Percentiles rank a stretch among this genome's conserved stretches.
Evolutionary conservation across 2,113 vertebrate genomes (phyloP).

Genomic region (Campylomormyrus numenius): DNA sequence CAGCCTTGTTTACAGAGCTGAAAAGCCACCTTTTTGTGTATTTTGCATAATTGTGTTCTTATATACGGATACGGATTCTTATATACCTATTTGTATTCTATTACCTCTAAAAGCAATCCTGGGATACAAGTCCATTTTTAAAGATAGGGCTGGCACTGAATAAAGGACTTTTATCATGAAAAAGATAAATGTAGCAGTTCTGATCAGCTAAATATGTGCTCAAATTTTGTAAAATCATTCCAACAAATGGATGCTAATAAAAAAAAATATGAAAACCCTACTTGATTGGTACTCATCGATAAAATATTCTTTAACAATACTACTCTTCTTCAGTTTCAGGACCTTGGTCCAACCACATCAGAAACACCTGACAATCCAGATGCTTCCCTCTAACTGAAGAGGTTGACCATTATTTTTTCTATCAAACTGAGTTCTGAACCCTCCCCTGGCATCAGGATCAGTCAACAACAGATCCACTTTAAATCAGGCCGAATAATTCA

Average conservation of each 20-base stretch:
- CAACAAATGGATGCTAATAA: not conserved
- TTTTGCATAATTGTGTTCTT: not conserved
- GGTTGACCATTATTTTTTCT: not conserved
- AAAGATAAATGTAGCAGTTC: not conserved
- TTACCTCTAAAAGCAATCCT: not conserved
- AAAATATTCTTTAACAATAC: not conserved
- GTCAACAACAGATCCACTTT: not conserved
- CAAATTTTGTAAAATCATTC: not conserved
- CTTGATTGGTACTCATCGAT: not conserved
- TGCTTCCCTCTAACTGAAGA: not conserved
- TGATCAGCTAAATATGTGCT: not conserved
- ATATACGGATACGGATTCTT: no score
- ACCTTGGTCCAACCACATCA: not conserved
- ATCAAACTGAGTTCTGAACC: not conserved
- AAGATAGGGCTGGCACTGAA: not conserved
- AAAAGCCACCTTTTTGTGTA: not conserved
- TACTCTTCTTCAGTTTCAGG: not conserved
- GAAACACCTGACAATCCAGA: not conserved
- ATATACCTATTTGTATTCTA: not conserved
- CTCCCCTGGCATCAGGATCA: not conserved
- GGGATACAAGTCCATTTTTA: not conserved
- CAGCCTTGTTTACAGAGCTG: not conserved
- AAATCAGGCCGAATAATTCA: not conserved
- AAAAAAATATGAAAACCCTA: not conserved
- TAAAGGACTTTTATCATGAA: not conserved